A percentile compares a stretch with the other conserved stretches of the same genome.
Evolutionary conservation across 2,113 vertebrate species (phyloP).

Genomic region (Carlito syrichta): DNA sequence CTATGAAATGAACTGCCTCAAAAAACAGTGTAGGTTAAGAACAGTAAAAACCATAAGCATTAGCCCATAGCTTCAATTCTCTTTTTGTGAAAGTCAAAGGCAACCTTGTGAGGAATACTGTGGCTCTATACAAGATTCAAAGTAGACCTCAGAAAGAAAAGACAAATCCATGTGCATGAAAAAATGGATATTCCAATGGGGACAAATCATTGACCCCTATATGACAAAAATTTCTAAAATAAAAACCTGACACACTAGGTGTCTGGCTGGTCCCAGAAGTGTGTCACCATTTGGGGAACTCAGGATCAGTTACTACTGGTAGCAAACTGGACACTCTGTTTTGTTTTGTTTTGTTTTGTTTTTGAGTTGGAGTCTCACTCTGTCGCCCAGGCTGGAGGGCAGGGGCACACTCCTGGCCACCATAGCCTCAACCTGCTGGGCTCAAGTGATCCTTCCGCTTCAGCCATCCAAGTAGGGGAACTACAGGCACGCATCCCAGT

Average conservation of each 20-base stretch:
- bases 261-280: not conserved
- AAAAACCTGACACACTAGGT: not conserved
- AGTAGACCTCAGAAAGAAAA: not conserved
- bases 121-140: not conserved
- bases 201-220: not conserved
- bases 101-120: not conserved
- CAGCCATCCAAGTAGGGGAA: no score
- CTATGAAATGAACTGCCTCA: not conserved
- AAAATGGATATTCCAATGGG: not conserved
- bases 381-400: no score
- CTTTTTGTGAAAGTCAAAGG: not conserved
- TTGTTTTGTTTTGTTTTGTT: no score
- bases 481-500: no score
- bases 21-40: not conserved
- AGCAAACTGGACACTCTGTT: not conserved
- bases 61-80: not conserved
- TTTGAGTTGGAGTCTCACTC: no score
- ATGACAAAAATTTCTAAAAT: not conserved
- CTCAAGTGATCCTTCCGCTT: no score
- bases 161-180: not conserved
- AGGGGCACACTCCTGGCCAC: no score
- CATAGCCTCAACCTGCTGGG: no score
- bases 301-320: not conserved
- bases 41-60: not conserved
- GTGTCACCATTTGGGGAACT: not conserved